Percentiles rank a stretch among this genome's conserved stretches.
Conservation (phyloP, 2,113 vertebrate species). For the Acanthisitta chloris region DNA sequence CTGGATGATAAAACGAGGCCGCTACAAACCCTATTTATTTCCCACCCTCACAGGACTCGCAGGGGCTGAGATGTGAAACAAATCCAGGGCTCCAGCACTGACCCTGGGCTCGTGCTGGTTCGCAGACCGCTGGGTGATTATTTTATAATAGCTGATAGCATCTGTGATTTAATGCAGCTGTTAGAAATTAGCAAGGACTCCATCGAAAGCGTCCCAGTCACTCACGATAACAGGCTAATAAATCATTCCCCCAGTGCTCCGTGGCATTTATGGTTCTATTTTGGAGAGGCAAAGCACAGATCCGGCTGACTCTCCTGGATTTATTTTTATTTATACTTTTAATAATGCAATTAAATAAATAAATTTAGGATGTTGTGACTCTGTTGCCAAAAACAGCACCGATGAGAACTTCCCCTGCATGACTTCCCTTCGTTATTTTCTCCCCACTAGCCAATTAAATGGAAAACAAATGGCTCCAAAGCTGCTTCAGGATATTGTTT, state of each 20-base stretch:
- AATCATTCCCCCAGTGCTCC: conserved; percentile 71
- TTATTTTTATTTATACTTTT: conserved; percentile 75
- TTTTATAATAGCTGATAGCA: conserved; percentile 75
- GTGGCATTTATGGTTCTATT: conserved; percentile 75
- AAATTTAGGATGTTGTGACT: conserved; percentile 39
- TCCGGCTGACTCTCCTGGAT: conserved; percentile 51
- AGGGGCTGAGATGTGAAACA: conserved; percentile 40
- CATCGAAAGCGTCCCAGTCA: conserved; percentile 76
- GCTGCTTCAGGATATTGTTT: not conserved
- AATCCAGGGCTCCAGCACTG: conserved; percentile 33
- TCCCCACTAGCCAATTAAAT: conserved; percentile 47
- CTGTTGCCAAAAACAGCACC: conserved; percentile 53
- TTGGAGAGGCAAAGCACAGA: conserved; percentile 66
- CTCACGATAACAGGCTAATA: conserved; percentile 78
- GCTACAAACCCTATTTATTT: conserved; percentile 43
- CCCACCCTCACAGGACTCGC: not conserved
- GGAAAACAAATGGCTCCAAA: not conserved
- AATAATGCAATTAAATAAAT: conserved; percentile 65
- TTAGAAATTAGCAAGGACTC: conserved; percentile 77
- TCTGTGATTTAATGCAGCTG: conserved; percentile 79
- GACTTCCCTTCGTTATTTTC: conserved; percentile 49
- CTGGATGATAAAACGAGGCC: conserved; percentile 47
- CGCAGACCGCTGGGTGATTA: conserved; percentile 67
- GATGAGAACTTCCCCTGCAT: conserved; percentile 17
- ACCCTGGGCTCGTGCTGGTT: conserved; percentile 60